Evolutionary conservation across 2,113 vertebrate genomes (phyloP), one percentile per base, ranked within the genome.

Genomic region (Albula glossodonta): DNA sequence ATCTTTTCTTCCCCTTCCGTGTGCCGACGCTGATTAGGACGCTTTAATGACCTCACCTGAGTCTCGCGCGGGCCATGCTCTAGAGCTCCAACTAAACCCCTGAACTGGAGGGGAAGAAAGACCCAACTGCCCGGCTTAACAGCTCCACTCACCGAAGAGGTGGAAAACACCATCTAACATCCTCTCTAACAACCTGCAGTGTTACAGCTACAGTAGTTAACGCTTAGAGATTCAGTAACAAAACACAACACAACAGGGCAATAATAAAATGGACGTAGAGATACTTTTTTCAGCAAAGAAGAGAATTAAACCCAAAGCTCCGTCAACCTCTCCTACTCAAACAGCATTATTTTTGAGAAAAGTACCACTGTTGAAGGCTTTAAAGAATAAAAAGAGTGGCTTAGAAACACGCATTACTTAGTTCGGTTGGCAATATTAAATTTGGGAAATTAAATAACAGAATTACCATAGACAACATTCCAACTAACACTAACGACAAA

Each of bases 31-130:
- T 86, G 81, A 86, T 91, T 88, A 87, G 83, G 83, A 88, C 17
- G 85, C 88, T 89, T 84, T 87, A 80, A 63, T 88, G 83, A 80
- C 57, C 87, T 90, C 89, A 89, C 89, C 89, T 91, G 90, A 87
- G 90, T 83, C 88, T 80, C 78, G 66, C 41, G 4, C 11, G 49
- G 56, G 51, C 19, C 77, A 51, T 78, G 41, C 70, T 12, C 51
- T n/a, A 22, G 22, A 3, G 15, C 49, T 53, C 80, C 51, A 15
- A 51, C 80, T 53, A n/a, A 25, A 81, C 51, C 22, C 6, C 22
- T 10, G n/a, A 81, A 51, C 11, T 52, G 31, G 78, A 22, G 48
- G 49, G 41, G 31, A 48, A 22, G 48, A n/a, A 50, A 81, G 17
- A n/a, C 51, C 7, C 1, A 48, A n/a, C 74, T 19, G 66, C 22